Evolutionary conservation across 2,113 vertebrate genomes (phyloP).

Genomic region (Hucho hucho): DNA sequence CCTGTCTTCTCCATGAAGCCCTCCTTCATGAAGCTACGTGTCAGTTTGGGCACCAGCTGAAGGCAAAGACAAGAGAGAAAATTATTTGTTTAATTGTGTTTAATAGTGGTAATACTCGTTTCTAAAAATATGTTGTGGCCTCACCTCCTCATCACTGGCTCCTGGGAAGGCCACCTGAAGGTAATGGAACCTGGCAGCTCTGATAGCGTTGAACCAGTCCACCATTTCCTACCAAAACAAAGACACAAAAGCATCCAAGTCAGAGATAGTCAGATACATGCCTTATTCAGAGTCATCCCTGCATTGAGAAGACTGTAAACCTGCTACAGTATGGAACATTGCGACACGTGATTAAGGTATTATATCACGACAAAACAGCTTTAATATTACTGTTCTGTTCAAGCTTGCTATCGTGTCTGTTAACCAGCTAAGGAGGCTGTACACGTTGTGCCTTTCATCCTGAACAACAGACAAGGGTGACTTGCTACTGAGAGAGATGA

Average conservation of each 20-base stretch:
- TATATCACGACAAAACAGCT: not conserved
- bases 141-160: constrained; percentile 85
- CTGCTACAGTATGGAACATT: too few species aligned
- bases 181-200: constrained; percentile 94
- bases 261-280: not conserved
- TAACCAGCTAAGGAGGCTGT: constrained; percentile 53
- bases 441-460: not conserved
- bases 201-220: constrained; percentile 96
- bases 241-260: not conserved
- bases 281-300: not conserved
- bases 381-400: not conserved
- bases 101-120: not conserved
- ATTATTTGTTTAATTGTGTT: not conserved
- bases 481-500: not conserved
- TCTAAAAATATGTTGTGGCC: constrained; percentile 24
- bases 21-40: constrained; percentile 92
- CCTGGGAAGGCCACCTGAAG: constrained; percentile 94
- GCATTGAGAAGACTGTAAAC: not conserved
- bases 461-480: not conserved
- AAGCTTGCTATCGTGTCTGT: not conserved
- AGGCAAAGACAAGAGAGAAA: not conserved
- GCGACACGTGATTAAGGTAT: not conserved
- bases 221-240: constrained; percentile 82
- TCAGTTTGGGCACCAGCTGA: constrained; percentile 92
- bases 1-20: constrained; percentile 93